A percentile compares a stretch with the other conserved stretches of the same genome.
These are phyloP conservation scores for Mus spicilegus DNA, from an alignment of 2,113 vertebrate species.

Conservation along the genomic window DNA sequence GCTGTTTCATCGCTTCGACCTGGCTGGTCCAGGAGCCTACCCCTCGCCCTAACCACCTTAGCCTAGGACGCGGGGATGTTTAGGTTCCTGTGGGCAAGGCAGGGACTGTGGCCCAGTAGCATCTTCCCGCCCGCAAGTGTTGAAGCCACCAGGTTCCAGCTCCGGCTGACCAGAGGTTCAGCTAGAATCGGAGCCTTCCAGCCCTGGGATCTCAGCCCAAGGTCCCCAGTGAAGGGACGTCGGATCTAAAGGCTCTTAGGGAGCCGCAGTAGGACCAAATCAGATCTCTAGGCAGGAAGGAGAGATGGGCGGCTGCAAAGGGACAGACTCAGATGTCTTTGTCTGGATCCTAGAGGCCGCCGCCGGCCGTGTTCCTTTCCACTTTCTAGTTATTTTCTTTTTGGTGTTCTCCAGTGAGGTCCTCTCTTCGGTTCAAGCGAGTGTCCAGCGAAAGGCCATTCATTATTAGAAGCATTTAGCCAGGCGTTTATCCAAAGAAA, in stretches of 20 bases:
- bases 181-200: accelerated
- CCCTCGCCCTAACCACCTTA: neutral
- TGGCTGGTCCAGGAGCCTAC: neutral
- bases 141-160: neutral
- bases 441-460: neutral
- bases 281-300: neutral
- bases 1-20: neutral
- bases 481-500: neutral
- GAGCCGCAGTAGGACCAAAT: neutral
- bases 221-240: neutral
- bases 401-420: neutral
- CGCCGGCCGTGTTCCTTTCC: neutral
- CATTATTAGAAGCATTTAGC: neutral
- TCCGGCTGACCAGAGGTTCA: neutral
- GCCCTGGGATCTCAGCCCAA: accelerated
- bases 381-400: neutral
- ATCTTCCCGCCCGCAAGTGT: accelerated
- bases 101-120: neutral
- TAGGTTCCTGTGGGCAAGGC: neutral
- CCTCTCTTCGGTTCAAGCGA: neutral
- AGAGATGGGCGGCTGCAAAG: neutral
- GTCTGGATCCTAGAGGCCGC: neutral
- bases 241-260: neutral
- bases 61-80: neutral
- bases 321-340: neutral